These are phyloP conservation scores for Tetranychus cinnabarinus DNA, from an alignment of 1,140 invertebrate genomes.

Conservation along the genomic window DNA sequence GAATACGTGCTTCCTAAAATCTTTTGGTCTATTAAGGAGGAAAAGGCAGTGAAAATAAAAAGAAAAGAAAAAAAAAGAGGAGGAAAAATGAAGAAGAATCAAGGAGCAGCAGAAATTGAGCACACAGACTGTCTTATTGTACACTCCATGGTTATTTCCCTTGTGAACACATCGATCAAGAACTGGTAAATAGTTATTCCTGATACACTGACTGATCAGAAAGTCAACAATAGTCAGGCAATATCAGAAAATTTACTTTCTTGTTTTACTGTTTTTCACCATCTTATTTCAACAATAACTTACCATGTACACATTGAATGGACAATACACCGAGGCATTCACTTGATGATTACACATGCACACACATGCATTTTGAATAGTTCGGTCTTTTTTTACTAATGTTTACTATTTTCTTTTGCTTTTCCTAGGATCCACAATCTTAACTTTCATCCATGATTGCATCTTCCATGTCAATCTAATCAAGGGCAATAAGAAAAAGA, in stretches of 20 bases:
- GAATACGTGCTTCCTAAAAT: not conserved
- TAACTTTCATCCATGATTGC: not conserved
- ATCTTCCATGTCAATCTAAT: too few species aligned
- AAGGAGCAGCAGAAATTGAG: too few species aligned
- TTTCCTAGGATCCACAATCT: not conserved
- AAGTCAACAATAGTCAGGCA: not conserved
- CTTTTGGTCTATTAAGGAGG: not conserved
- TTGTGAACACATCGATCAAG: not conserved
- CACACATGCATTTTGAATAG: not conserved
- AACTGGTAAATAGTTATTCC: not conserved
- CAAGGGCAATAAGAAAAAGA: too few species aligned
- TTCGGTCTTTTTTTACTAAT: not conserved
- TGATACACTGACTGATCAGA: not conserved
- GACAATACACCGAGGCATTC: not conserved
- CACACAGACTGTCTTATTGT: not conserved
- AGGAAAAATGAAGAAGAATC: not conserved
- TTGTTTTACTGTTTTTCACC: not conserved
- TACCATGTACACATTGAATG: not conserved
- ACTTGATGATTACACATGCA: not conserved
- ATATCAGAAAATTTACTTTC: not conserved
- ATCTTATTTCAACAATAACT: too few species aligned
- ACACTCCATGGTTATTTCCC: not conserved
- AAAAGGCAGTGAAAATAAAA: not conserved
- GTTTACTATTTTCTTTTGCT: not conserved
- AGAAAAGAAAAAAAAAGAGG: not conserved